Percentiles rank a stretch among this genome's conserved stretches.
Conservation (phyloP, 2,797 vertebrate genomes). For the Agapornis canus region DNA sequence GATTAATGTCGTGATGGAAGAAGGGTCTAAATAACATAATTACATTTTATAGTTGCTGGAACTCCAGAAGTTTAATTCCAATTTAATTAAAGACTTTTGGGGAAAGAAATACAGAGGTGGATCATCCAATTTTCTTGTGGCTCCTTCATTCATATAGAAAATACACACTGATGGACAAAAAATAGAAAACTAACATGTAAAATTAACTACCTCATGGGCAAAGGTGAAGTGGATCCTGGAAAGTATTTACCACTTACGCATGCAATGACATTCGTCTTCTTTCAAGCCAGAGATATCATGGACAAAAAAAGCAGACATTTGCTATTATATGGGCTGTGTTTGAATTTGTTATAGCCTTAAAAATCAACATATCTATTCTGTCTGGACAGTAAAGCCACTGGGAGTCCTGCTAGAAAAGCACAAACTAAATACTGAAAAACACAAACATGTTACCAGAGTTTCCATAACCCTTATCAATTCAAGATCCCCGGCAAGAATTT, state of each 20-base stretch:
- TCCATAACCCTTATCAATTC: not conserved
- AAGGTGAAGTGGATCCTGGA: not conserved
- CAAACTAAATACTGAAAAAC: not conserved
- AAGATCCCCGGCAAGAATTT: not conserved
- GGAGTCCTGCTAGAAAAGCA: not conserved
- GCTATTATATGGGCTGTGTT: not conserved
- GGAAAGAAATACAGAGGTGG: not conserved
- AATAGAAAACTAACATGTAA: not conserved
- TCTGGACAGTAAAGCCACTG: not conserved
- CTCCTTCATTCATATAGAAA: conserved; percentile 25
- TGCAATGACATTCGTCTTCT: not conserved
- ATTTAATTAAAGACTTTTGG: conserved; percentile 59
- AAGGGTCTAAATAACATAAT: not conserved
- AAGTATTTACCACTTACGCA: not conserved
- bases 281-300: not conserved
- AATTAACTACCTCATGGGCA: not conserved
- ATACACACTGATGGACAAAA: not conserved
- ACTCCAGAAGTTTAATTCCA: conserved; percentile 44
- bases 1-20: not conserved
- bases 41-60: conserved; percentile 21
- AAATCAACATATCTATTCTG: not conserved
- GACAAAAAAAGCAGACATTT: not conserved
- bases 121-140: conserved; percentile 47
- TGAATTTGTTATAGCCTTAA: not conserved
- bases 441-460: not conserved